Evolutionary conservation across 2,888 invertebrate species (phyloP).

Genomic region (Scaptodrosophila latifasciaeformis): DNA sequence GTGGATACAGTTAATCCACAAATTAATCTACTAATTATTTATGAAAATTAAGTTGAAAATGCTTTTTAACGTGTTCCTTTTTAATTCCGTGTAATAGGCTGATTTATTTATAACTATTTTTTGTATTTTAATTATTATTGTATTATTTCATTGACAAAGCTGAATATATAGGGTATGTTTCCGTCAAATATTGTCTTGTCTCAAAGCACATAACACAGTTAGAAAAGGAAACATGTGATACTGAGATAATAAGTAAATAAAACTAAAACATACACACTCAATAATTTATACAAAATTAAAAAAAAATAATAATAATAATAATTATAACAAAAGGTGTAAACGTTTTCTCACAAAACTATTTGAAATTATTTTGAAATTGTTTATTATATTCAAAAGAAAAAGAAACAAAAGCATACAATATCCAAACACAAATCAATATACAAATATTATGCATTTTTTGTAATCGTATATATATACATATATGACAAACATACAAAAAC

Average conservation of each 20-base stretch:
- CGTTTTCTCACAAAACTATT: background rate
- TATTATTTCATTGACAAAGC: constrained; percentile 17
- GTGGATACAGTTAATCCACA: background rate
- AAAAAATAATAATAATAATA: background rate
- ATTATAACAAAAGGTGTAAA: background rate
- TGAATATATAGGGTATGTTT: constrained; percentile 61
- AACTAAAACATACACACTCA: constrained; percentile 9
- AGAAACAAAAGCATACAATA: constrained; percentile 21
- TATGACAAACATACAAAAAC: constrained; percentile 16
- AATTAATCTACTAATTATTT: constrained; percentile 10
- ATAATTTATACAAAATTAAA: background rate
- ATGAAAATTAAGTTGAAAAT: constrained; percentile 17
- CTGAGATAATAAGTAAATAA: constrained; percentile 70
- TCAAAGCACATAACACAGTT: constrained; percentile 27
- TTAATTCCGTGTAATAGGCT: too few species aligned
- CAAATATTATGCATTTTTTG: constrained; percentile 37
- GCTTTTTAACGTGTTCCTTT: constrained; percentile 49
- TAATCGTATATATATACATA: constrained; percentile 27
- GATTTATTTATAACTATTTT: constrained; percentile 9
- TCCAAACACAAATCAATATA: constrained; percentile 39
- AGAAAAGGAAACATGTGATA: constrained; percentile 68
- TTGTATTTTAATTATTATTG: constrained; percentile 19
- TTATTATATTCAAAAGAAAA: constrained; percentile 1
- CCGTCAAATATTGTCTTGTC: constrained; percentile 38
- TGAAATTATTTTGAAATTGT: constrained; percentile 5